phyloP scores from a whole-genome alignment of 2,797 vertebrate genomes.

The Gobionotothen gibberifrons region DNA sequence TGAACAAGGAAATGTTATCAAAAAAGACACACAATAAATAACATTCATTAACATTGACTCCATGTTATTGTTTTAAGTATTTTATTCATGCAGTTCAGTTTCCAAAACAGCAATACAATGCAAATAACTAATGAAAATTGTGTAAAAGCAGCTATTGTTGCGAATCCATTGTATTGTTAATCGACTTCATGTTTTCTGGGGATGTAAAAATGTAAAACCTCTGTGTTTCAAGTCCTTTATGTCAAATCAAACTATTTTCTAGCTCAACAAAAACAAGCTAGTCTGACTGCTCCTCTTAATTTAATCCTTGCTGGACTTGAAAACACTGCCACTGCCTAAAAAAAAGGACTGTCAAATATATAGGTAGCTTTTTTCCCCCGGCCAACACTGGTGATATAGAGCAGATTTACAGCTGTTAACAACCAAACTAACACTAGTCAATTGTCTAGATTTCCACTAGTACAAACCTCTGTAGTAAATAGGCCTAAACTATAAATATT shows the following conservation, averaged over 20 bases:
- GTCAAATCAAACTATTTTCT: not conserved
- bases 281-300: not conserved
- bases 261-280: not conserved
- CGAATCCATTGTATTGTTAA: not conserved
- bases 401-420: not conserved
- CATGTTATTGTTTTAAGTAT: conserved; percentile 17
- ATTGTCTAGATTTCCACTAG: not conserved
- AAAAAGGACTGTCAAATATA: not conserved
- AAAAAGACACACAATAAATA: not conserved
- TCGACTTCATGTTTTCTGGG: not conserved
- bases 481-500: not conserved
- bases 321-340: not conserved
- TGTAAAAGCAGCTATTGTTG: conserved; percentile 5
- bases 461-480: conserved; percentile 3
- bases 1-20: too few relatives aligned
- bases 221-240: not conserved
- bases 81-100: conserved; percentile 59
- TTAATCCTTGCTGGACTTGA: not conserved
- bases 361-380: not conserved
- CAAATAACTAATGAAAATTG: conserved; percentile 6
- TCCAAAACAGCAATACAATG: conserved; percentile 38
- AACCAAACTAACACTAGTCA: not conserved
- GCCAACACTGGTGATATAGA: not conserved
- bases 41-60: not conserved
- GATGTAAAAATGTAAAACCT: not conserved